Evolutionary conservation across 2,113 vertebrate genomes (phyloP).

Genomic region (Turnix velox): DNA sequence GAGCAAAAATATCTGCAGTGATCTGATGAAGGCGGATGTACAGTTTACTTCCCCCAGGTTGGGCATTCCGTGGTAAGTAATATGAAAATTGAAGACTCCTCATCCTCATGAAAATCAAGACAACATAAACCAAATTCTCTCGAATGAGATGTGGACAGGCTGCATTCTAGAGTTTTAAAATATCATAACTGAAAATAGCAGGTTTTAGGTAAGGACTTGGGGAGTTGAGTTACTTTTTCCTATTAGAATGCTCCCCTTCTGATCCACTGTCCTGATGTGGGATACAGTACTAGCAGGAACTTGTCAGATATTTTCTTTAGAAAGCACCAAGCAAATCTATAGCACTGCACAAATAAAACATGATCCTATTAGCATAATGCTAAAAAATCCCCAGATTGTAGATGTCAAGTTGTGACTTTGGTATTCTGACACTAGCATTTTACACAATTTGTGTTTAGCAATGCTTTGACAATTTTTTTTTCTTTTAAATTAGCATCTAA

Average conservation of each 20-base stretch:
- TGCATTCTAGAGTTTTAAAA: neutral
- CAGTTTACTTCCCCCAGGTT: rapidly evolving
- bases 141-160: neutral
- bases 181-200: neutral
- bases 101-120: neutral
- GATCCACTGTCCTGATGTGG: neutral
- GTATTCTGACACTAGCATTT: neutral
- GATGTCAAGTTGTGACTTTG: neutral
- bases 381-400: neutral
- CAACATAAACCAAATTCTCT: neutral
- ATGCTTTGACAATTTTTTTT: neutral
- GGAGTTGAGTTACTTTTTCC: neutral
- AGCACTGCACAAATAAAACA: neutral
- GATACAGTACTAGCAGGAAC: neutral
- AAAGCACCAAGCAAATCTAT: neutral
- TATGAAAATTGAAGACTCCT: neutral
- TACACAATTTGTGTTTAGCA: neutral
- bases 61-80: neutral
- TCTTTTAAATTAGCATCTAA: neutral
- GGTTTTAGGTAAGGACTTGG: neutral
- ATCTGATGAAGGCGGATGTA: neutral
- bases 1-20: neutral
- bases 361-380: neutral
- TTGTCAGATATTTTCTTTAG: neutral
- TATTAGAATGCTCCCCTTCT: neutral